These are phyloP conservation scores for Neodiprion virginianus DNA, from an alignment of 1,140 invertebrate species.

Conservation along the genomic window DNA sequence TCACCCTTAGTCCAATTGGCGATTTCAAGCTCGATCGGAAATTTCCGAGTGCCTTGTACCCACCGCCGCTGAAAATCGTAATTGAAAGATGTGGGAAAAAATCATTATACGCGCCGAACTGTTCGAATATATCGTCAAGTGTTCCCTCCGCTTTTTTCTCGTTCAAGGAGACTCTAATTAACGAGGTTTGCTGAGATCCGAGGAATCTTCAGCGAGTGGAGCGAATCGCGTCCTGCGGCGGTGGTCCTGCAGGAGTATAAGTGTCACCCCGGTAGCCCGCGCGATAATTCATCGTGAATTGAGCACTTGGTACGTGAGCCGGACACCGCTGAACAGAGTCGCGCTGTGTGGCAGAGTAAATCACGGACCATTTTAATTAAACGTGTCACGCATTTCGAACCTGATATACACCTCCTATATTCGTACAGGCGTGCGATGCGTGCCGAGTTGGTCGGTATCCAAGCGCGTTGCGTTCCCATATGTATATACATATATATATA, in stretches of 20 bases:
- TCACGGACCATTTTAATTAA: constrained; percentile 58
- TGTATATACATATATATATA: constrained; percentile 38
- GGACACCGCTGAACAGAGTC: constrained; percentile 44
- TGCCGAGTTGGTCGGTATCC: neutral
- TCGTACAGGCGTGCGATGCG: constrained; percentile 21
- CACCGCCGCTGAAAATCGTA: no score
- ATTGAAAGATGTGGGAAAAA: no score
- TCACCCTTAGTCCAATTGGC: neutral
- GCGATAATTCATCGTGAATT: constrained; percentile 53
- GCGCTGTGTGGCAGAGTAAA: constrained; percentile 43
- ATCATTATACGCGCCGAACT: no score
- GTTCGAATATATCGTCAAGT: no score
- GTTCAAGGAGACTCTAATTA: no score
- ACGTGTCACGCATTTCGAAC: constrained; percentile 54
- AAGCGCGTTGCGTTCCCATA: neutral
- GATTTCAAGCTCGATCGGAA: neutral
- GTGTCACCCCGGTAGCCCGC: constrained; percentile 12
- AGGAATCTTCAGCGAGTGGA: no score
- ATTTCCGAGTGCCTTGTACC: no score
- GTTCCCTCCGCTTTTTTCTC: no score
- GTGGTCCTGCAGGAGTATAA: neutral
- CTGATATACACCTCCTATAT: constrained; percentile 42
- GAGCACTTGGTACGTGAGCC: constrained; percentile 50
- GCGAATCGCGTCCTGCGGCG: no score
- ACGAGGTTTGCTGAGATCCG: no score